phyloP scores from a whole-genome alignment of 92 coral and sea anemone genomes.

The Anthopleura xanthogrammica region DNA sequence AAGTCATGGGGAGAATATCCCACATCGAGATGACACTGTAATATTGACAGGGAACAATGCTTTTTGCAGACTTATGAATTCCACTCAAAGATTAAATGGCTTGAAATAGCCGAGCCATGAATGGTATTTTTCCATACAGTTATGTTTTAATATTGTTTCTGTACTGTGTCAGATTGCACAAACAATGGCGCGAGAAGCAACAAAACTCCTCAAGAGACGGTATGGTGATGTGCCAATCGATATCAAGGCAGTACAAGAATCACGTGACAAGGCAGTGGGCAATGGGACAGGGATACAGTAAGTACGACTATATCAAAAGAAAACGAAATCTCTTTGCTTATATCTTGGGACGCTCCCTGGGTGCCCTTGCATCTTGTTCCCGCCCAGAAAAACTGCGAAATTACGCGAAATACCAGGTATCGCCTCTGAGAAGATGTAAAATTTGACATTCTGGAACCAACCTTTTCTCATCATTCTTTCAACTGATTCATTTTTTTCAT shows the following conservation, averaged over 20 bases:
- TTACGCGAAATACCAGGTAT: too few relatives aligned
- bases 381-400: too few relatives aligned
- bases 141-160: not conserved
- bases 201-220: constrained; percentile 54
- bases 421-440: too few relatives aligned
- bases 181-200: constrained; percentile 88
- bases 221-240: constrained; percentile 66
- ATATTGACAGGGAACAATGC: too few relatives aligned
- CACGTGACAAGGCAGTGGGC: constrained; percentile 65
- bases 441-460: not conserved
- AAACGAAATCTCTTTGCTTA: too few relatives aligned
- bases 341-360: too few relatives aligned
- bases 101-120: not conserved
- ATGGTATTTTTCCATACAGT: too few relatives aligned
- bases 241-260: constrained; percentile 79
- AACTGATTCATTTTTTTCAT: not conserved
- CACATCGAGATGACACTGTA: not conserved
- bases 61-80: too few relatives aligned
- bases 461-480: not conserved
- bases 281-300: constrained; percentile 78
- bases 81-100: too few relatives aligned
- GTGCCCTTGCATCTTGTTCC: too few relatives aligned
- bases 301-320: not conserved
- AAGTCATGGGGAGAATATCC: not conserved
- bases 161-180: constrained; percentile 70